Conservation (phyloP, 2,888 invertebrate genomes). For the Oasisia sp. region DNA sequence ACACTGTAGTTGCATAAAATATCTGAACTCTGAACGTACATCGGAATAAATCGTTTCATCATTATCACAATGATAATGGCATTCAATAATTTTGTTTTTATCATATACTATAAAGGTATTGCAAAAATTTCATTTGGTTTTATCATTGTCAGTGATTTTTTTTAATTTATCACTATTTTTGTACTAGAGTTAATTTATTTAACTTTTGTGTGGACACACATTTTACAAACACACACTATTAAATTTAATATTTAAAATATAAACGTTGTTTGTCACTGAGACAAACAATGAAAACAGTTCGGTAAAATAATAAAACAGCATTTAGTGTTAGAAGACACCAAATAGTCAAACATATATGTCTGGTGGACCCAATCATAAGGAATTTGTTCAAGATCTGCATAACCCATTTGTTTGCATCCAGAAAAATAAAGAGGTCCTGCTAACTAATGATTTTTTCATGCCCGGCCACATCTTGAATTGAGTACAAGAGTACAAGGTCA, state of each 20-base stretch:
- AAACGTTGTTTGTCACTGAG: neutral
- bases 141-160: no score
- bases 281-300: neutral
- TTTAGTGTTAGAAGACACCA: no score
- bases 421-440: neutral
- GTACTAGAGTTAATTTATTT: no score
- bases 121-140: no score
- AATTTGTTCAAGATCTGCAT: neutral
- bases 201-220: no score
- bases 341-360: no score
- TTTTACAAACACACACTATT: no score
- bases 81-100: neutral
- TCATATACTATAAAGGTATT: no score
- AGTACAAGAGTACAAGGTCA: neutral
- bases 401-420: neutral
- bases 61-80: neutral
- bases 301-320: neutral
- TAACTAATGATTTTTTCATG: neutral
- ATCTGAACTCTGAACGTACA: neutral
- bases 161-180: no score
- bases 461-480: neutral
- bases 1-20: neutral
- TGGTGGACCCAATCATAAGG: no score
- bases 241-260: neutral
- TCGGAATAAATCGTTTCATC: neutral